phyloP scores from a whole-genome alignment of 2,797 vertebrate species.

The Geotrypetes seraphini region DNA sequence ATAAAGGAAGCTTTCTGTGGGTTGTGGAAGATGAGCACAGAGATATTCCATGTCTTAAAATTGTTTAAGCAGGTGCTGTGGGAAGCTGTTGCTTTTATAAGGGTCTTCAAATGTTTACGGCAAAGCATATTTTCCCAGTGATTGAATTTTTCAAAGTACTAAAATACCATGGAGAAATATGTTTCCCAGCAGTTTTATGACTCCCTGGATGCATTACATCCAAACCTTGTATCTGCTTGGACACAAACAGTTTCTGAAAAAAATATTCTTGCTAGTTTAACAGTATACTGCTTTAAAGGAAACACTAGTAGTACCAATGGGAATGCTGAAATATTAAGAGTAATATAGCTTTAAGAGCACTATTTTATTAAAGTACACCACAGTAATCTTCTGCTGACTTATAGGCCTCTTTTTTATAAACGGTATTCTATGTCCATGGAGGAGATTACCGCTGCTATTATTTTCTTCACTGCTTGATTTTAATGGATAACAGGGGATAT shows the following conservation, averaged over 20 bases:
- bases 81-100: constrained; percentile 47
- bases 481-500: constrained; percentile 30
- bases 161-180: constrained; percentile 61
- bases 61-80: constrained; percentile 44
- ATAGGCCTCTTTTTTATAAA: constrained; percentile 43
- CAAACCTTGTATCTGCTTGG: constrained; percentile 53
- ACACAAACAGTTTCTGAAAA: constrained; percentile 47
- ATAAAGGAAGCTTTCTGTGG: constrained; percentile 22
- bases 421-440: constrained; percentile 40
- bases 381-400: constrained; percentile 46
- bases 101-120: constrained; percentile 52
- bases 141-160: constrained; percentile 59
- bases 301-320: constrained; percentile 16
- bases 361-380: constrained; percentile 45
- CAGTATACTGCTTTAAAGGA: constrained; percentile 30
- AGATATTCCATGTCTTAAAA: constrained; percentile 33
- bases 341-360: constrained; percentile 37
- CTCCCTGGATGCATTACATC: constrained; percentile 46
- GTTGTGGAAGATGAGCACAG: constrained; percentile 23
- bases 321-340: constrained; percentile 29
- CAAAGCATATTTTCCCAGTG: constrained; percentile 53
- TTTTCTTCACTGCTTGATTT: constrained; percentile 41
- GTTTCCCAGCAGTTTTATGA: constrained; percentile 57
- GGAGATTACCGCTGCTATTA: constrained; percentile 33
- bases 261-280: constrained; percentile 37